Percentiles rank a stretch among this genome's conserved stretches.
Evolutionary conservation across 2,797 vertebrate genomes (phyloP).

Genomic region (Lagodon rhomboides): DNA sequence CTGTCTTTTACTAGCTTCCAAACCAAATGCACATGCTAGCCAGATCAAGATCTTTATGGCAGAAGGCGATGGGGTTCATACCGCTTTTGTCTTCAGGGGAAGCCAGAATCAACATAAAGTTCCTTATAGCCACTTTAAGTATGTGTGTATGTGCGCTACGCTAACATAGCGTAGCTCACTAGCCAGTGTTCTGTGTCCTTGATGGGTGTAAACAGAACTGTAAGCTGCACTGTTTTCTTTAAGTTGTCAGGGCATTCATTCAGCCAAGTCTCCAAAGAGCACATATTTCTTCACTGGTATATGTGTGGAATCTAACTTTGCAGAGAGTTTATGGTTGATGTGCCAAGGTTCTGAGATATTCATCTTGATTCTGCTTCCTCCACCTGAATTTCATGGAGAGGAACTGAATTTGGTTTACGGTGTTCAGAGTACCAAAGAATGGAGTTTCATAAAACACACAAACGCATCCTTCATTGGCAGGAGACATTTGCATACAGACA

Average conservation of each 20-base stretch:
- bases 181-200: not conserved
- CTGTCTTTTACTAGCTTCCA: too few species aligned
- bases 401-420: slow-evolving; percentile 10
- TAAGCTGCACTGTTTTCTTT: not conserved
- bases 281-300: not conserved
- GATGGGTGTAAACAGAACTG: not conserved
- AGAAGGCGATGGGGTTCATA: too few species aligned
- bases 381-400: not conserved
- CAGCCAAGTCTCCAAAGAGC: not conserved
- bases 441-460: not conserved
- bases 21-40: too few species aligned
- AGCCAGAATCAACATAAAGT: too few species aligned
- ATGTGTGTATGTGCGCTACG: not conserved
- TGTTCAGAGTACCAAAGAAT: not conserved
- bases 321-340: not conserved
- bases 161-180: too few species aligned
- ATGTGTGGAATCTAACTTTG: not conserved
- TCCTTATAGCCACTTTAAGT: not conserved
- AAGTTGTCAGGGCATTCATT: not conserved
- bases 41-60: too few species aligned
- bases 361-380: not conserved
- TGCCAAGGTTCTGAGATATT: slow-evolving; percentile 1
- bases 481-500: slow-evolving; percentile 9
- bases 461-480: not conserved
- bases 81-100: too few species aligned